phyloP scores from a whole-genome alignment of 2,113 vertebrate genomes.

The Isichthys henryi region DNA sequence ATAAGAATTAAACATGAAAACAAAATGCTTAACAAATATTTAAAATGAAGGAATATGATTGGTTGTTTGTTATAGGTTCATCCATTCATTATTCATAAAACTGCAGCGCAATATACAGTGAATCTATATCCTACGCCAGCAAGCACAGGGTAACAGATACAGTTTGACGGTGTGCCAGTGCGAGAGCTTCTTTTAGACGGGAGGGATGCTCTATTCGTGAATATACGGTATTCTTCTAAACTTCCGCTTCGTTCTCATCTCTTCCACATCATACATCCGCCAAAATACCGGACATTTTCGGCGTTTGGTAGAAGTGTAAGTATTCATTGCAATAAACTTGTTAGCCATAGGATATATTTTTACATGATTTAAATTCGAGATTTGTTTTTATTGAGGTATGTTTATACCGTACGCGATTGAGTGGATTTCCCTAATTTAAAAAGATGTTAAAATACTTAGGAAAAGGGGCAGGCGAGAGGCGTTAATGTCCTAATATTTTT shows the following conservation, averaged over 20 bases:
- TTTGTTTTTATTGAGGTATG: neutral
- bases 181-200: neutral
- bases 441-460: neutral
- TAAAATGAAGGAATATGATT: neutral
- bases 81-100: neutral
- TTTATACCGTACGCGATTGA: neutral
- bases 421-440: neutral
- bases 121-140: neutral
- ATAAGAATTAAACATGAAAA: neutral
- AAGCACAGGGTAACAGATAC: neutral
- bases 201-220: neutral
- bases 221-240: slow-evolving; percentile 14
- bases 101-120: neutral
- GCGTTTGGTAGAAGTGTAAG: neutral
- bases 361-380: neutral
- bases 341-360: neutral
- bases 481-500: neutral
- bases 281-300: neutral
- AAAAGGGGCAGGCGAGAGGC: neutral
- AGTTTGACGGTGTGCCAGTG: neutral
- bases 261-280: slow-evolving; percentile 20
- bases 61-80: neutral
- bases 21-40: neutral
- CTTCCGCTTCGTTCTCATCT: slow-evolving; percentile 1
- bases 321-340: neutral